Evolutionary conservation across 2,797 vertebrate species (phyloP), one percentile per base, ranked within the genome.

Genomic region (Gambusia yucatana): DNA sequence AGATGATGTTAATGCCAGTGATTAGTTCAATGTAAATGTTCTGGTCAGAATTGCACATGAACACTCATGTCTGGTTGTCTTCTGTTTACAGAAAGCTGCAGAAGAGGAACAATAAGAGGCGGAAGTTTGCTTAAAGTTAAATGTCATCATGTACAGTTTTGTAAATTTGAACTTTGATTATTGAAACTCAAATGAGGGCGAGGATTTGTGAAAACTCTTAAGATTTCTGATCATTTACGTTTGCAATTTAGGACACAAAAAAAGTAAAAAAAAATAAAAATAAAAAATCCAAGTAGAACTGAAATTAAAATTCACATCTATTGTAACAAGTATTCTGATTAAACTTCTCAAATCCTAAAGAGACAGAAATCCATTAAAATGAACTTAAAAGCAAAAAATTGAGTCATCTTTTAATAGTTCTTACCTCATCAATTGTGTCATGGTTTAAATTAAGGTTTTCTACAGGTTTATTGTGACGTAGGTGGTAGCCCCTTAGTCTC

Each of bases 71-170:
- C 39, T 69, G 39, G 22, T 65, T 50, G 16, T 80, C 44, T 43
- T 77, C 3, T 73, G 36, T 82, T 57, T 28, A 77, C 91, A 91
- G 90, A 82, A 83, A 81, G 3, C 0, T 2, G n/a, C 41, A 59
- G 39, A 17, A 0, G 30, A 59, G 1, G 0, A 48, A 6, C 13
- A 73, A 0, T 65, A 63, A 82, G 8, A 83, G 25, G 1, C 1
- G 17, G 28, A 63, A 39, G 43, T 11, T 72, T 48, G 30, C 16
- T 33, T 13, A 3, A 7, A 55, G 41, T 25, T 14, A 41, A 67
- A 44, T 28, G 20, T 43, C 39, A n/a, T 13, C 65, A 44, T 44
- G 39, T 7, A 67, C 63, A 13, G 39, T 28, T 44, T 70, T 44
- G 67, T 16, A n/a, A n/a, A 44, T 70, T n/a, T 44, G 2, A 70